phyloP scores from a whole-genome alignment of 2,888 invertebrate genomes.

The Entomobrya proxima region DNA sequence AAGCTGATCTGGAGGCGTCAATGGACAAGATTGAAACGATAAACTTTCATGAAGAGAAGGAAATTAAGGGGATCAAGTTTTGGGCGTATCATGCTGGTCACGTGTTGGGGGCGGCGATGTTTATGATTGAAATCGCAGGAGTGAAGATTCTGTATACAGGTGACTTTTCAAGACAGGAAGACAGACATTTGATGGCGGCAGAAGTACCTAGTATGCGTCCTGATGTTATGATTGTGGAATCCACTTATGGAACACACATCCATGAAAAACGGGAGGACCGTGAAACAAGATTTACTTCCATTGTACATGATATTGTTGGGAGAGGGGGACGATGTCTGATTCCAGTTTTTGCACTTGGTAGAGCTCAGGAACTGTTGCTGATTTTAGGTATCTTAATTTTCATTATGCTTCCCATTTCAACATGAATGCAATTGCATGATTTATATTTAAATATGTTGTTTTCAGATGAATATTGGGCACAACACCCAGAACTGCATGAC shows the following conservation, averaged over 20 bases:
- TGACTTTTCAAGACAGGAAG: constrained; percentile 98
- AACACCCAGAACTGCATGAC: constrained; percentile 97
- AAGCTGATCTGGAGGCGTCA: constrained; percentile 96
- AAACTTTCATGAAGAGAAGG: constrained; percentile 98
- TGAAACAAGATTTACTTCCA: constrained; percentile 92
- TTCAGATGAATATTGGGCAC: constrained; percentile 97
- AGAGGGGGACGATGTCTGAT: constrained; percentile 99
- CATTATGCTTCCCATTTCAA: constrained; percentile 12
- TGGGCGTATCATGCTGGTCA: constrained; percentile 99
- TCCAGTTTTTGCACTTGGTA: constrained; percentile 98
- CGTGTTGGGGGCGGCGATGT: constrained; percentile 99
- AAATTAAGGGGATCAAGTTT: constrained; percentile 96
- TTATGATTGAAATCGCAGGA: constrained; percentile 99
- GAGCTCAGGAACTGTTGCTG: constrained; percentile 96
- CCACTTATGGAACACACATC: constrained; percentile 99
- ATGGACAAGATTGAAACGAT: constrained; percentile 99
- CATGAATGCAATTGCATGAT: neutral
- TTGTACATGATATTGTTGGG: constrained; percentile 96
- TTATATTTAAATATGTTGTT: neutral
- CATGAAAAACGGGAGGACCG: constrained; percentile 98
- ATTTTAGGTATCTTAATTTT: constrained; percentile 86
- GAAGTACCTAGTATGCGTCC: constrained; percentile 98
- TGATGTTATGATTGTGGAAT: constrained; percentile 98
- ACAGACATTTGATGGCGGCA: constrained; percentile 99
- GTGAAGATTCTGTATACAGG: constrained; percentile 98